Percentiles rank a stretch among this genome's conserved stretches.
Conservation (phyloP, 2,888 invertebrate species). For the Apamea monoglypha region DNA sequence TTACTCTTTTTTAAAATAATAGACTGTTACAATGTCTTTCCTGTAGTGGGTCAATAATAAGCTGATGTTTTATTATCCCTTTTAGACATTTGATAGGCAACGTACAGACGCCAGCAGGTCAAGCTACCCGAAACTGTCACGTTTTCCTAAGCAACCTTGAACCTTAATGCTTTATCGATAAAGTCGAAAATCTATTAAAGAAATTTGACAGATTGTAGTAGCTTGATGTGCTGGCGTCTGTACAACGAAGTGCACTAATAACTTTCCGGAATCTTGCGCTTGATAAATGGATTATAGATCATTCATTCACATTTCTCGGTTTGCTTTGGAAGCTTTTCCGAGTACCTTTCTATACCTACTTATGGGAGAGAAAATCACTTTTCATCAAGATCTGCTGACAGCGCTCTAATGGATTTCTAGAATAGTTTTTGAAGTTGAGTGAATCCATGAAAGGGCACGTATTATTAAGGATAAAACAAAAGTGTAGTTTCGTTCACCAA, state of each 20-base stretch:
- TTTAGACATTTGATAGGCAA: not conserved
- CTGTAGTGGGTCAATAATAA: not conserved
- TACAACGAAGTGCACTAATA: not conserved
- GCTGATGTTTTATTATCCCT: not conserved
- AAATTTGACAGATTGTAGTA: too few relatives aligned
- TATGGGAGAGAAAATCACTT: constrained; percentile 2
- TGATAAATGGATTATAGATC: not conserved
- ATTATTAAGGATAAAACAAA: not conserved
- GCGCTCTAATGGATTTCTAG: not conserved
- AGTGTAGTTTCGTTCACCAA: not conserved
- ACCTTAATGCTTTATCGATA: too few relatives aligned
- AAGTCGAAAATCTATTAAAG: too few relatives aligned
- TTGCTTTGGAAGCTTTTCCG: not conserved
- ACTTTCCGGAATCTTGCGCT: not conserved
- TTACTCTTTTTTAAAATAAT: not conserved
- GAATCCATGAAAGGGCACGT: not conserved
- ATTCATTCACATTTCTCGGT: not conserved
- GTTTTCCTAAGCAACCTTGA: too few relatives aligned
- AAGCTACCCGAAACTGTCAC: too few relatives aligned
- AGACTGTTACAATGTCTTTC: not conserved
- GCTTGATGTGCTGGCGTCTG: too few relatives aligned
- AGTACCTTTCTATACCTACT: not conserved
- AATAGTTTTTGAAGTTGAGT: not conserved
- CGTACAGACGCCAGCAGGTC: too few relatives aligned
- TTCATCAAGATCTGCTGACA: not conserved